phyloP scores from a whole-genome alignment of 2,797 vertebrate species.

The Spheniscus humboldti region DNA sequence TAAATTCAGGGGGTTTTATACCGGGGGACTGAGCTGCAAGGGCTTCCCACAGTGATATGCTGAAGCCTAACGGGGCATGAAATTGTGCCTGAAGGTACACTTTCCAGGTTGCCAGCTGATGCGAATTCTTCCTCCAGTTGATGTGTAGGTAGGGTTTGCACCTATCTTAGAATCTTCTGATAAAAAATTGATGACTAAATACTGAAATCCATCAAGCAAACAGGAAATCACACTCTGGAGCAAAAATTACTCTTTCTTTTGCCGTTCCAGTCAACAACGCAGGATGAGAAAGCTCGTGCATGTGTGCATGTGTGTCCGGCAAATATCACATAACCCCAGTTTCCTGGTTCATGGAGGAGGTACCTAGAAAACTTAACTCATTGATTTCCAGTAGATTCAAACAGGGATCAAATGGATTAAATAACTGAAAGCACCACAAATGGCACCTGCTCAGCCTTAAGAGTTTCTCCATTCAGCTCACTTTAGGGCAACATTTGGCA shows the following conservation, averaged over 20 bases:
- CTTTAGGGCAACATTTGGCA: neutral
- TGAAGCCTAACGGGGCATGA: neutral
- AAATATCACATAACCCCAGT: neutral
- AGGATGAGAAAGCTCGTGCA: neutral
- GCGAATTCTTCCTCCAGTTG: neutral
- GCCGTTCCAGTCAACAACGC: neutral
- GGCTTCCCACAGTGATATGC: neutral
- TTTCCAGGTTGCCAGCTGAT: neutral
- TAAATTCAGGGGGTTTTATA: neutral
- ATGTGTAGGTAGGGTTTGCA: neutral
- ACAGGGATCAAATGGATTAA: neutral
- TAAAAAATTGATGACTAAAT: neutral
- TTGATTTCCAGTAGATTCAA: neutral
- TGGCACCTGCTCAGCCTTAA: neutral
- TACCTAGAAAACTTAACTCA: neutral
- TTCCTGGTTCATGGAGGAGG: neutral
- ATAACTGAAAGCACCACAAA: neutral
- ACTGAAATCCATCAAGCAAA: constrained; percentile 4
- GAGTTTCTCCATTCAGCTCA: neutral
- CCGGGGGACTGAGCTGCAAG: neutral
- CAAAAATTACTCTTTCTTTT: neutral
- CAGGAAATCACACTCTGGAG: constrained; percentile 41
- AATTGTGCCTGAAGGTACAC: neutral
- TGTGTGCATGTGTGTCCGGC: neutral
- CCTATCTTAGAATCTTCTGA: neutral